Base-by-base conservation (phyloP, 2,797 vertebrate genomes). In the Gastrophryne carolinensis region DNA sequence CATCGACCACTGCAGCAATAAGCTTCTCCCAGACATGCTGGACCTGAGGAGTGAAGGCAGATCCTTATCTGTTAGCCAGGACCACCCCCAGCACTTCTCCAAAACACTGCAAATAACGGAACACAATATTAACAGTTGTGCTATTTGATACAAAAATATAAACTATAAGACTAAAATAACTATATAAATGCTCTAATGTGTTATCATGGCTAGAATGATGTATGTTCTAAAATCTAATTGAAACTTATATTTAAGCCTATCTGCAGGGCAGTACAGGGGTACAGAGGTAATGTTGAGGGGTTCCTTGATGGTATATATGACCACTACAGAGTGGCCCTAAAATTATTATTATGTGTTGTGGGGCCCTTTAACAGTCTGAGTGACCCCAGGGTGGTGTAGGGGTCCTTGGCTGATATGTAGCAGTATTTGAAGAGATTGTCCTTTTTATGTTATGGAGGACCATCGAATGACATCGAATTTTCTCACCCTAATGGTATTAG, bases 1-100 rank as follows among this genome's bases (percentile, higher is more conserved):
- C 94, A 0, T 83, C 84, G 77, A 94, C 90, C 52, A 93, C 91
- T 27, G 89, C 86, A 0, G 79, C 5, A 0, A 92, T 79, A 82
- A 95, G 90, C 87, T 95, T 94, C 87, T 94, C 92, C 73, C 84
- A 91, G 13, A 29, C 27, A n/a, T 50, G 62, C 13, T 65, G 62
- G 30, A 50, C 27, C n/a, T 49, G 41, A 13, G 39, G 88, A 0
- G 35, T 91, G 85, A 93, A 95, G 17, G 79, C 72, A 2, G 5
- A 52, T 61, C 82, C 79, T 73, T 93, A 64, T 47, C 92, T 90
- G 0, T 81, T 30, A 0, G 93, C 88, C 67, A 94, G 57, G 24
- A 92, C 87, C 1, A 94, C 84, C 84, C 91, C 79, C 29, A 95
- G 44, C 70, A 71, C 54, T 32, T 60, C 19, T 15, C 7, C 52